Conservation (phyloP, 1,140 invertebrate species). For the Choristoneura fumiferana region DNA sequence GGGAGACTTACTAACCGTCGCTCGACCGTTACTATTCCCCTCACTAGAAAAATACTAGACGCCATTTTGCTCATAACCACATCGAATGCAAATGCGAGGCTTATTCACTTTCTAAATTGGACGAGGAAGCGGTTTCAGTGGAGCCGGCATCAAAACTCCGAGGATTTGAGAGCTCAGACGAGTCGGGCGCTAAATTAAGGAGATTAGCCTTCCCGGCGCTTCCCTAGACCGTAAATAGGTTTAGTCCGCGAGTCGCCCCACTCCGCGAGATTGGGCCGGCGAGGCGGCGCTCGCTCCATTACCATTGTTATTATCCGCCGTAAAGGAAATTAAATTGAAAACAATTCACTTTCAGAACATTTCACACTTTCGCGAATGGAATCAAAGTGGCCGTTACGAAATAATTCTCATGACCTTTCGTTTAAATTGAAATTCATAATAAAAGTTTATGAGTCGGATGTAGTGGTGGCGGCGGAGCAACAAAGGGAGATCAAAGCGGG, state of each 20-base stretch:
- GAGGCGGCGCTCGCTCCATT: constrained; percentile 25
- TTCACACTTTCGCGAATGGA: constrained; percentile 55
- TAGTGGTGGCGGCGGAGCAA: constrained; percentile 42
- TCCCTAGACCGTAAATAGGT: constrained; percentile 55
- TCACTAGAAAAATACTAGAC: constrained; percentile 73
- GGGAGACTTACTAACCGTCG: constrained; percentile 75
- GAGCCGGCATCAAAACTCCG: constrained; percentile 30
- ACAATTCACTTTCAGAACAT: constrained; percentile 51
- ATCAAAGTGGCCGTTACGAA: constrained; percentile 40
- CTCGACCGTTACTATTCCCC: constrained; percentile 76
- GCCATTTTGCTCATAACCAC: constrained; percentile 55
- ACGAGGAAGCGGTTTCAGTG: constrained; percentile 49
- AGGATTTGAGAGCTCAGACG: constrained; percentile 43
- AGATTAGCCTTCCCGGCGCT: constrained; percentile 50
- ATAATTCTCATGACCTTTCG: constrained; percentile 44
- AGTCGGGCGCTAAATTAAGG: constrained; percentile 42
- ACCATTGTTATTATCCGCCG: constrained; percentile 32
- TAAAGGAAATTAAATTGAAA: constrained; percentile 47
- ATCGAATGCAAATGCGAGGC: constrained; percentile 49
- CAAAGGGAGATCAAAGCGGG: constrained; percentile 55
- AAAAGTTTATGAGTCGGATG: constrained; percentile 47
- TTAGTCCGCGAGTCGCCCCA: constrained; percentile 48
- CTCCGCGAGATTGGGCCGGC: constrained; percentile 46
- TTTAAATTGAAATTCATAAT: constrained; percentile 37
- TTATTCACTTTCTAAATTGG: constrained; percentile 48